Conservation (phyloP, 2,113 vertebrate species). For the Turdus rufiventris region DNA sequence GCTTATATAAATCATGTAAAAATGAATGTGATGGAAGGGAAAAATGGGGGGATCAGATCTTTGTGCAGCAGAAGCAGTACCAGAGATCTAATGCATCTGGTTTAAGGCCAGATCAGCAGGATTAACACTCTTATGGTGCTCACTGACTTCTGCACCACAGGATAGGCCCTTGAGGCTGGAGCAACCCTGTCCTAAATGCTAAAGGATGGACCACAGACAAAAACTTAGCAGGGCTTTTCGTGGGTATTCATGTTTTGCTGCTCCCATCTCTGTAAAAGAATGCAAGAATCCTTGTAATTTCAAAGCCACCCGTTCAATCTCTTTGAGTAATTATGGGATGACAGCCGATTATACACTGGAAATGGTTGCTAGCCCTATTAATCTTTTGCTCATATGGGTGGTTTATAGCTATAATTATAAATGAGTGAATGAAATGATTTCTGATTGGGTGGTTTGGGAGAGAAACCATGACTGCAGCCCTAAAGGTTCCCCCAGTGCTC, state of each 20-base stretch:
- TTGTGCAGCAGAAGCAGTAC: neutral
- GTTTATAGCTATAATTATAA: conserved; percentile 30
- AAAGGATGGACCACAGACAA: neutral
- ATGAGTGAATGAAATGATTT: neutral
- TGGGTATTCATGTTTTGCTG: neutral
- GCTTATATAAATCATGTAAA: neutral
- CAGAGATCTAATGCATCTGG: neutral
- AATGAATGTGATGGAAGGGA: neutral
- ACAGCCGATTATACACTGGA: conserved; percentile 49
- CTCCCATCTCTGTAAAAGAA: conserved; percentile 8
- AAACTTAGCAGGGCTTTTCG: neutral
- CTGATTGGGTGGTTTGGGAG: neutral
- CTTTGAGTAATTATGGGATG: conserved; percentile 38
- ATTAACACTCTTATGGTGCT: neutral
- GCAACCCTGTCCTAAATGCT: neutral
- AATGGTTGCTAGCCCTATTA: conserved; percentile 40
- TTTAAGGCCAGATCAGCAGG: neutral
- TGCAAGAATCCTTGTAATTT: conserved; percentile 51
- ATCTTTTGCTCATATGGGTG: conserved; percentile 27
- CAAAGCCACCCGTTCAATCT: conserved; percentile 15
- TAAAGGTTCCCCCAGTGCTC: neutral
- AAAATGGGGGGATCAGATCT: neutral
- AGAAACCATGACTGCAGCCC: neutral
- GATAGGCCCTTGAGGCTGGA: neutral
- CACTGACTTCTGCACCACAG: neutral